Percentiles rank a stretch among this genome's conserved stretches.
phyloP scores from a whole-genome alignment of 2,797 vertebrate genomes.

The Acrossocheilus fasciatus region DNA sequence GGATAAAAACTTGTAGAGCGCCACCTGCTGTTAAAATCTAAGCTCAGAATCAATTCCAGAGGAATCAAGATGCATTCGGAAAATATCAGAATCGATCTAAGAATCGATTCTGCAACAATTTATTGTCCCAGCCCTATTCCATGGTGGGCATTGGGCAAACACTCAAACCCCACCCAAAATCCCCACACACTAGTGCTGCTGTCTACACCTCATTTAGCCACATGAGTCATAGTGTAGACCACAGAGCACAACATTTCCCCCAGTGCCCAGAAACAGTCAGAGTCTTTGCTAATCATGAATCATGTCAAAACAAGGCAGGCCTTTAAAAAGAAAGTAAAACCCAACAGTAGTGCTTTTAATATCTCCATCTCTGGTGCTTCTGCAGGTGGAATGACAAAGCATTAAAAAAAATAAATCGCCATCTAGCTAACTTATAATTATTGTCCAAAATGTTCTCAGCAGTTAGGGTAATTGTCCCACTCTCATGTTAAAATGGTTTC shows the following conservation, averaged over 20 bases:
- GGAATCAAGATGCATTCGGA: too few species aligned
- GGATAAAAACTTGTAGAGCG: too few species aligned
- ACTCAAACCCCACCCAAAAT: background rate
- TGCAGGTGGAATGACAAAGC: background rate
- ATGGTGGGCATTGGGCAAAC: too few species aligned
- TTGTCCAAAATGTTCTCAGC: background rate
- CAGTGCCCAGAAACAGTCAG: background rate
- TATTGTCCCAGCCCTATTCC: too few species aligned
- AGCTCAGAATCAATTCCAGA: too few species aligned
- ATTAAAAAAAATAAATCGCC: background rate
- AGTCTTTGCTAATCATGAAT: background rate
- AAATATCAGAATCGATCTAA: too few species aligned
- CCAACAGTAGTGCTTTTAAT: background rate
- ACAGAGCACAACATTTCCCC: background rate
- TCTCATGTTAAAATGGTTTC: background rate
- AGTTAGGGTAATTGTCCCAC: background rate
- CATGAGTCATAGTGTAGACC: background rate
- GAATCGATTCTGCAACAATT: too few species aligned
- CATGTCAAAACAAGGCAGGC: background rate
- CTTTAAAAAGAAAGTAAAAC: background rate
- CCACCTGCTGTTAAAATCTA: too few species aligned
- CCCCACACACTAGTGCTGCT: background rate
- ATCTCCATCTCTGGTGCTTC: background rate
- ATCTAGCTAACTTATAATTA: background rate
- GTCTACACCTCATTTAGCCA: background rate